Percentiles rank a stretch among this genome's conserved stretches.
phyloP scores from a whole-genome alignment of 1,140 invertebrate genomes.

The Branchinecta lynchi region DNA sequence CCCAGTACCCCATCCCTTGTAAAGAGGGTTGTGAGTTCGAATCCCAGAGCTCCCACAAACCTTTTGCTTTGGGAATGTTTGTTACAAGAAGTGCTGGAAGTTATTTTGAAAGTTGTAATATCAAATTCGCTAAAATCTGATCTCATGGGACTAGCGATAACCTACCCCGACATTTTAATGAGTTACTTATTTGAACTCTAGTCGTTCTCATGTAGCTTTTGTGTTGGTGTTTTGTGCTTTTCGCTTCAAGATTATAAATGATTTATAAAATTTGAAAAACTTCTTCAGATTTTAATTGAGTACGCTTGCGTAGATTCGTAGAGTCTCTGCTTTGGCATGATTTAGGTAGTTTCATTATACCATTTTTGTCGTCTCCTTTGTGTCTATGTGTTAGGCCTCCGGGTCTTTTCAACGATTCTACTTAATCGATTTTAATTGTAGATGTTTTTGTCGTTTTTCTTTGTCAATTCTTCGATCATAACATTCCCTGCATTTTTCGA shows the following conservation, averaged over 20 bases:
- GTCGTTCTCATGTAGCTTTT: constrained; percentile 5
- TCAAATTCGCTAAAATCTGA: neutral
- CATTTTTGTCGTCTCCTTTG: constrained; percentile 3
- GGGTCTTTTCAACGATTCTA: neutral
- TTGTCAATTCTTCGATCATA: neutral
- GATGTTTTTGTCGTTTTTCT: constrained; percentile 8
- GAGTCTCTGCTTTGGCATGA: neutral
- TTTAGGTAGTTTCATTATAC: constrained; percentile 3
- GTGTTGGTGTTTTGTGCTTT: constrained; percentile 9
- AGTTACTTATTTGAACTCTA: neutral
- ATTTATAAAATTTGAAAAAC: neutral
- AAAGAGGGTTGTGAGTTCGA: no score
- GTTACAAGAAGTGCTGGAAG: neutral
- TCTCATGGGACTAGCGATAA: constrained; percentile 6
- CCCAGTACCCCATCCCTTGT: no score
- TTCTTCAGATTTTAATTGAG: neutral
- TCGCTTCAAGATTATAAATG: neutral
- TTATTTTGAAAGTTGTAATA: neutral
- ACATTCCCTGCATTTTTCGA: constrained; percentile 9
- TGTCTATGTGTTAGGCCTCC: neutral
- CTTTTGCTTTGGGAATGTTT: no score
- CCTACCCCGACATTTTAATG: neutral
- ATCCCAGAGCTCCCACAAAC: no score
- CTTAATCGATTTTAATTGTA: constrained; percentile 11
- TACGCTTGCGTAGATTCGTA: constrained; percentile 7